phyloP scores from a whole-genome alignment of 2,113 vertebrate genomes.

The Sturnira hondurensis region DNA sequence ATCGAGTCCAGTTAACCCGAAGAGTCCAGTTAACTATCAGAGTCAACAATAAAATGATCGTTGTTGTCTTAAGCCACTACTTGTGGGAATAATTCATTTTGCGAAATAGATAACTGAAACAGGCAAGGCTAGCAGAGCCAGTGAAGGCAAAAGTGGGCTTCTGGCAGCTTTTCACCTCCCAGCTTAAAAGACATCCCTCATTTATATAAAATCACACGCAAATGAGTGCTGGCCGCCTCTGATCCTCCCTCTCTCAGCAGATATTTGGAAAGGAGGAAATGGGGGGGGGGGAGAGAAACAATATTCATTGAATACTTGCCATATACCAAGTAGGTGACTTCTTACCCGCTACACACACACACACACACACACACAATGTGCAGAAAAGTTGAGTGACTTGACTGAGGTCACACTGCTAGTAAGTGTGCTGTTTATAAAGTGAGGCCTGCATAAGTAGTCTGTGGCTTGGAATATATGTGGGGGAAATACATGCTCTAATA shows the following conservation, averaged over 20 bases:
- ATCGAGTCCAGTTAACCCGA: background rate
- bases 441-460: background rate
- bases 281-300: background rate
- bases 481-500: background rate
- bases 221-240: background rate
- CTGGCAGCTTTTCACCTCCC: background rate
- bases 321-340: background rate
- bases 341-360: background rate
- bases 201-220: slow-evolving; percentile 6
- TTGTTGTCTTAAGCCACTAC: background rate
- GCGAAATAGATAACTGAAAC: background rate
- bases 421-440: background rate
- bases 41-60: background rate
- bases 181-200: background rate
- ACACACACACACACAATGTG: background rate
- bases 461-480: background rate
- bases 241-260: background rate
- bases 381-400: background rate
- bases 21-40: background rate
- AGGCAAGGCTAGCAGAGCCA: background rate
- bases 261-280: background rate
- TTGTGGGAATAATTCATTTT: background rate
- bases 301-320: background rate
- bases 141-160: background rate
- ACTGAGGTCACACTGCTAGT: background rate